Evolutionary conservation across 2,888 invertebrate genomes (phyloP).

Genomic region (Muschampia plurimacula): DNA sequence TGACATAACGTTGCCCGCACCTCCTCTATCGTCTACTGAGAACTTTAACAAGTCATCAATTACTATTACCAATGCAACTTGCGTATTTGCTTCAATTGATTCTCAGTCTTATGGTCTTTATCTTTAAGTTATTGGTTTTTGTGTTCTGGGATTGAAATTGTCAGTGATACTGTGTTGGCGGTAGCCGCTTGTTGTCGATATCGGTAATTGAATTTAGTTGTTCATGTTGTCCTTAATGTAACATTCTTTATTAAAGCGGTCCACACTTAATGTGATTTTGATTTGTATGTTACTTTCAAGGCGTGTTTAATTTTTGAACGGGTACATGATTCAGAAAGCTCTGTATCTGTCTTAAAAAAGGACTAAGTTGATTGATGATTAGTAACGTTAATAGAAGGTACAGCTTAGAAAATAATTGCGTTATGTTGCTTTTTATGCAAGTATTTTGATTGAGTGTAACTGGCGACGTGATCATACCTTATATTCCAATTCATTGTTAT

Average conservation of each 20-base stretch:
- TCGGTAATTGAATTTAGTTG: conserved; percentile 42
- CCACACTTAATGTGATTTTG: background rate
- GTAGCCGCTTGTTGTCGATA: conserved; percentile 28
- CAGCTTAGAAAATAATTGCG: too few species aligned
- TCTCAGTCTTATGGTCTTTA: conserved; percentile 9
- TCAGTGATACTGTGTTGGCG: conserved; percentile 6
- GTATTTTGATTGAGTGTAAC: too few species aligned
- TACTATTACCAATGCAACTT: conserved; percentile 51
- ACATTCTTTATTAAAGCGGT: background rate
- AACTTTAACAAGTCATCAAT: conserved; percentile 59
- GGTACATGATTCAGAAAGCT: background rate
- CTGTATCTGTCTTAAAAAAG: background rate
- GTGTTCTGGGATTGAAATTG: background rate
- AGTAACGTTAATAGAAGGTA: too few species aligned
- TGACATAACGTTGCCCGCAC: conserved; percentile 60
- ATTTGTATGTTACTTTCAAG: background rate
- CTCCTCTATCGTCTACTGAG: conserved; percentile 57
- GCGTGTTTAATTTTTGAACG: background rate
- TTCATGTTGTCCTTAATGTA: conserved; percentile 3
- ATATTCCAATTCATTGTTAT: too few species aligned
- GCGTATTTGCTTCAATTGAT: conserved; percentile 26
- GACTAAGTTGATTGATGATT: too few species aligned
- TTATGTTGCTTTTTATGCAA: too few species aligned
- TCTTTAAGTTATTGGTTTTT: background rate
- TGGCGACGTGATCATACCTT: too few species aligned